Percentiles rank a stretch among this genome's conserved stretches.
These are phyloP conservation scores for Aspidiotus rigidus DNA, from an alignment of 2,888 invertebrate genomes.

Conservation along the genomic window DNA sequence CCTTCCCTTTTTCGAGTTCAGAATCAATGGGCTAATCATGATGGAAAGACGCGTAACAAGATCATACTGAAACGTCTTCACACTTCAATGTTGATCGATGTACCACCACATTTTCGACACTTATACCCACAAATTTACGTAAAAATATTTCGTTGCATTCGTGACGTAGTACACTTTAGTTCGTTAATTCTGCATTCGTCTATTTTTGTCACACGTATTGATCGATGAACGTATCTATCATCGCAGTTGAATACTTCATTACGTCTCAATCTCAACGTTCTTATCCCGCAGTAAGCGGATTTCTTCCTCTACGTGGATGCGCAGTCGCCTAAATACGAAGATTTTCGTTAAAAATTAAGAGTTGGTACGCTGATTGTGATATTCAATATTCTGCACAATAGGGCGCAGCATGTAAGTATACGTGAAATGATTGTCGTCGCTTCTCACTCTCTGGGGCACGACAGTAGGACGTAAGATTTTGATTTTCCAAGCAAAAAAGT, in stretches of 20 bases:
- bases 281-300: conserved; percentile 1
- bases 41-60: not conserved
- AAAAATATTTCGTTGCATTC: not conserved
- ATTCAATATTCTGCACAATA: not conserved
- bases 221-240: conserved; percentile 4
- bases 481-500: no score
- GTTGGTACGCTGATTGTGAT: no score
- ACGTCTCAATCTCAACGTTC: not conserved
- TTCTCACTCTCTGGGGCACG: not conserved
- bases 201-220: not conserved
- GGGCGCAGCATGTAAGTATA: not conserved
- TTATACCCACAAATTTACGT: not conserved
- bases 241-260: conserved; percentile 1
- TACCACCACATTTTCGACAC: not conserved
- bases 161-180: not conserved
- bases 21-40: conserved; percentile 2
- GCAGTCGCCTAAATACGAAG: no score
- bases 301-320: no score
- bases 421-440: not conserved
- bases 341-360: no score
- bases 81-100: conserved; percentile 4
- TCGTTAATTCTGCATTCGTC: conserved; percentile 4
- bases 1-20: not conserved
- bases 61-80: conserved; percentile 2
- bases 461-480: no score